A percentile compares a stretch with the other conserved stretches of the same genome.
These are phyloP conservation scores for Sesamia inferens DNA, from an alignment of 2,888 invertebrate genomes.

Conservation along the genomic window DNA sequence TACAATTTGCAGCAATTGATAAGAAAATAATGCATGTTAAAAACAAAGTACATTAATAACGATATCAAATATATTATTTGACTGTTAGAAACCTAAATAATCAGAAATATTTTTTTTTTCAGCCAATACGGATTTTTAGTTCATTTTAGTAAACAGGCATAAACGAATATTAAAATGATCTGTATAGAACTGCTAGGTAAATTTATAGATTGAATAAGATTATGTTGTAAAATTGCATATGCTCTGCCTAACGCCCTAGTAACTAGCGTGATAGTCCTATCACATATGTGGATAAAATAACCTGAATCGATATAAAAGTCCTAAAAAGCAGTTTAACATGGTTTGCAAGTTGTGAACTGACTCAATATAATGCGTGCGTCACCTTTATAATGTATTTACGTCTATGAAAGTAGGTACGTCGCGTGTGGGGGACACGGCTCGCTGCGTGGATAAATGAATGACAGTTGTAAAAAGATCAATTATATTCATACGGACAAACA, in stretches of 20 bases:
- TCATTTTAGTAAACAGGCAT: not conserved
- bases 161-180: not conserved
- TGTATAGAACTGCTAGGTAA: no score
- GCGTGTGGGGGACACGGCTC: constrained; percentile 49
- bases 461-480: constrained; percentile 20
- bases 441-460: constrained; percentile 27
- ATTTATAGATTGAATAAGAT: not conserved
- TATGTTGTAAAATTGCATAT: not conserved
- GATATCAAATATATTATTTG: not conserved
- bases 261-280: not conserved
- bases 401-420: constrained; percentile 26
- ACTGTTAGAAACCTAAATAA: not conserved
- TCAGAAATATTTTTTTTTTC: not conserved
- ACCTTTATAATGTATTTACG: constrained; percentile 46
- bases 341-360: constrained; percentile 26
- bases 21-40: not conserved
- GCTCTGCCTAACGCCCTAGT: not conserved
- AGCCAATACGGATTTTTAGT: not conserved
- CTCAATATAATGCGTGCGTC: not conserved
- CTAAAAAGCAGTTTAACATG: constrained; percentile 31
- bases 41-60: not conserved
- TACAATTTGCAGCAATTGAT: no score
- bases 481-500: constrained; percentile 1
- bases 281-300: constrained; percentile 8
- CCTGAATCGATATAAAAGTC: constrained; percentile 6